Conservation (phyloP, 2,888 invertebrate species). For the Nomada fucata region DNA sequence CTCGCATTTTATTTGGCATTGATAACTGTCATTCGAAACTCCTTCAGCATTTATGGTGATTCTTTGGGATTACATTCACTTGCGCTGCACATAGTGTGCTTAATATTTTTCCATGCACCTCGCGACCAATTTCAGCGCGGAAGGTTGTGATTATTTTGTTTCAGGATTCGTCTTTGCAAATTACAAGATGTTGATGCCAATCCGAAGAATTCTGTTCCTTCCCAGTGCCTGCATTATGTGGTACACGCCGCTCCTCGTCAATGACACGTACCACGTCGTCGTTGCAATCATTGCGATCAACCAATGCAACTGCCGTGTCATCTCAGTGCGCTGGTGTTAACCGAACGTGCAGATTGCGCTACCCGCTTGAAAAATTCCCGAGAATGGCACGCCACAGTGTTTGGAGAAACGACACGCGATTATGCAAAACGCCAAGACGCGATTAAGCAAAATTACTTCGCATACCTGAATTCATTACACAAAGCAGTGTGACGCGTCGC, state of each 20-base stretch:
- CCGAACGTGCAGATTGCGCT: neutral
- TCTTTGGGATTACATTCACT: too few species aligned
- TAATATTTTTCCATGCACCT: neutral
- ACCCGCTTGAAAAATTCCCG: constrained; percentile 18
- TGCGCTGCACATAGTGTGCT: too few species aligned
- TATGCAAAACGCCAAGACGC: constrained; percentile 9
- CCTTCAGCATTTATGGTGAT: too few species aligned
- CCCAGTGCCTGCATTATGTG: neutral
- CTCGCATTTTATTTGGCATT: too few species aligned
- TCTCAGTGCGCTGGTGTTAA: neutral
- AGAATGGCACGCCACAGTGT: constrained; percentile 1
- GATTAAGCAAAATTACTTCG: constrained; percentile 6
- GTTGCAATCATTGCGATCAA: constrained; percentile 2
- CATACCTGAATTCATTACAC: neutral
- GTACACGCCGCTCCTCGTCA: too few species aligned
- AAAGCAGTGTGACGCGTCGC: neutral
- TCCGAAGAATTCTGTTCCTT: neutral
- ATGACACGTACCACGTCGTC: neutral
- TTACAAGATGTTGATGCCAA: constrained; percentile 5
- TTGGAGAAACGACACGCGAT: neutral
- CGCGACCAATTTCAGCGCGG: neutral
- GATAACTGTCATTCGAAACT: too few species aligned
- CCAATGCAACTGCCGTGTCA: constrained; percentile 1
- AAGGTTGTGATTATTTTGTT: neutral
- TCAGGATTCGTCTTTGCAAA: neutral